phyloP scores from a whole-genome alignment of 2,888 invertebrate species.

The Brenthis hecate region DNA sequence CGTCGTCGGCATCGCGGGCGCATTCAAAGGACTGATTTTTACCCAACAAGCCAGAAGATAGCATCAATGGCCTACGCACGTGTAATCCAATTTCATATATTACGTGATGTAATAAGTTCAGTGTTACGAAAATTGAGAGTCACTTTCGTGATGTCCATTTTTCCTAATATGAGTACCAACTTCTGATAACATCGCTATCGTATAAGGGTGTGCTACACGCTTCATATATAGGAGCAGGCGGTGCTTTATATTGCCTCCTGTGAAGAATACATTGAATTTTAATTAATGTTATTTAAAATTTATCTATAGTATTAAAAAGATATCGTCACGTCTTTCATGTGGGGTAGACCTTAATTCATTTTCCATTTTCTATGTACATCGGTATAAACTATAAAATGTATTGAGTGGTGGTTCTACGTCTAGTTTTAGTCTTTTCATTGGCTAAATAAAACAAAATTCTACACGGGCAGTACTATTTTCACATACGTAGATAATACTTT shows the following conservation, averaged over 20 bases:
- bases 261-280: too few species aligned
- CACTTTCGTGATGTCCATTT: slow-evolving; percentile 23
- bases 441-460: too few species aligned
- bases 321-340: too few species aligned
- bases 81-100: slow-evolving; percentile 38
- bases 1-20: slow-evolving; percentile 40
- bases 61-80: slow-evolving; percentile 34
- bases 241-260: background rate
- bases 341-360: too few species aligned
- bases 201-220: background rate
- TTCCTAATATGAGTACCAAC: slow-evolving; percentile 1
- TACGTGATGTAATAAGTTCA: slow-evolving; percentile 34
- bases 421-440: too few species aligned
- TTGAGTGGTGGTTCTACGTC: too few species aligned
- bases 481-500: background rate
- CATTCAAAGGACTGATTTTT: slow-evolving; percentile 45
- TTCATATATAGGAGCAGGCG: background rate
- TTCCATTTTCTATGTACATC: too few species aligned
- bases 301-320: too few species aligned
- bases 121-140: slow-evolving; percentile 30
- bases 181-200: background rate
- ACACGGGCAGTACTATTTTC: background rate
- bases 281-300: too few species aligned
- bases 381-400: too few species aligned
- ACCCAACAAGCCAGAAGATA: slow-evolving; percentile 49